Evolutionary conservation across 2,888 invertebrate genomes (phyloP).

Genomic region (Campoplex nolae): DNA sequence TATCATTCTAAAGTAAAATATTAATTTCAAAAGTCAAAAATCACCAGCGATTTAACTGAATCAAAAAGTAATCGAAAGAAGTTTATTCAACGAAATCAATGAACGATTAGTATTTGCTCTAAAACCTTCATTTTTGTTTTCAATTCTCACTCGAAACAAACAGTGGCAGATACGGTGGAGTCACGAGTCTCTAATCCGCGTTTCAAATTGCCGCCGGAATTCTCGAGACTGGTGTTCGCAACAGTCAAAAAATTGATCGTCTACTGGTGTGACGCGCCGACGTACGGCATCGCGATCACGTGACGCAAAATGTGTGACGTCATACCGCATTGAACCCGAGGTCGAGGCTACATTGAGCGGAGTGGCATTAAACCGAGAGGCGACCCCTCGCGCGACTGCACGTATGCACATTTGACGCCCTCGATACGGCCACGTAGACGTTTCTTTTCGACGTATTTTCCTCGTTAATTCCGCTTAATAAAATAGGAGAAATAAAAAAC

Average conservation of each 20-base stretch:
- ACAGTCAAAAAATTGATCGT: conserved; percentile 40
- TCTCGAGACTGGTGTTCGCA: background rate
- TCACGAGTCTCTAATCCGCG: background rate
- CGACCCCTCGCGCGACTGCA: conserved; percentile 55
- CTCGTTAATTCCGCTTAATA: background rate
- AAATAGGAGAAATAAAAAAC: background rate
- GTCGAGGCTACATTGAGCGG: conserved; percentile 71
- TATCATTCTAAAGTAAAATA: background rate
- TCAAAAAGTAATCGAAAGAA: background rate
- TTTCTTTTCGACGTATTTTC: background rate
- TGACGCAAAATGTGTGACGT: conserved; percentile 68
- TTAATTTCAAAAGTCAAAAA: background rate
- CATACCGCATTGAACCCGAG: conserved; percentile 69
- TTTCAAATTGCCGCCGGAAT: conserved; percentile 39
- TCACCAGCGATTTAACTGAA: background rate
- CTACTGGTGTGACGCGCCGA: conserved; percentile 55
- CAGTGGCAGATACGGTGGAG: background rate
- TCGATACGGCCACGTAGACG: conserved; percentile 56
- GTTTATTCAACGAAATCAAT: background rate
- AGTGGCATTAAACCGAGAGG: conserved; percentile 50
- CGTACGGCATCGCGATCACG: conserved; percentile 62
- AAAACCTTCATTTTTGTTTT: background rate
- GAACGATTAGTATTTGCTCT: too few species aligned
- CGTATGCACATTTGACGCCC: conserved; percentile 57
- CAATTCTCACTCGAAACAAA: background rate